These are phyloP conservation scores for Actenoides hombroni DNA, from an alignment of 2,113 vertebrate genomes.

Conservation along the genomic window DNA sequence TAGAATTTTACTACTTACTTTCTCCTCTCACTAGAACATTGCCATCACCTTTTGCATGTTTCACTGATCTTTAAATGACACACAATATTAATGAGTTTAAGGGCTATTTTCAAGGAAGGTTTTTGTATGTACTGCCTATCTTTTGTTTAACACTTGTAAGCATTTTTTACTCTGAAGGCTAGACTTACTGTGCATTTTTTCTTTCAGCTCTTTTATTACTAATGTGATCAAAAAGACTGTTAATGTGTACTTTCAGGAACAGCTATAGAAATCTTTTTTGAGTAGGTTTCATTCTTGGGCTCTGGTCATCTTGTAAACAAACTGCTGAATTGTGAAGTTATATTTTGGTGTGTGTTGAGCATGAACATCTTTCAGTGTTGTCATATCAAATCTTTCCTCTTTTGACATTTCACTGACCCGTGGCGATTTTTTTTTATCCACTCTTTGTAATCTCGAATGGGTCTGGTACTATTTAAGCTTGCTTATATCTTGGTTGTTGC, in stretches of 20 bases:
- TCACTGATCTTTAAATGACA: neutral
- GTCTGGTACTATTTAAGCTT: neutral
- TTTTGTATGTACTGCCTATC: neutral
- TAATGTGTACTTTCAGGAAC: neutral
- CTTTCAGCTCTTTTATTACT: neutral
- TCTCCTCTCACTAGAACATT: neutral
- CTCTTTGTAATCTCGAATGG: neutral
- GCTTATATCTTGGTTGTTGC: neutral
- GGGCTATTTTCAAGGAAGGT: constrained; percentile 20
- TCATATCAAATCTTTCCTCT: neutral
- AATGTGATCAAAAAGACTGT: neutral
- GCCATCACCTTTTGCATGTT: neutral
- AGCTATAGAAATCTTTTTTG: neutral
- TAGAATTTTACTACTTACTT: neutral
- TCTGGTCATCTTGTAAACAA: neutral
- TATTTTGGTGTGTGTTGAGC: neutral
- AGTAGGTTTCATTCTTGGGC: neutral
- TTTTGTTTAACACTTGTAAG: neutral
- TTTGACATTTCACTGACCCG: neutral
- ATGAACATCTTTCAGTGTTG: neutral
- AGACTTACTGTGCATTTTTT: neutral
- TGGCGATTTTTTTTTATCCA: neutral
- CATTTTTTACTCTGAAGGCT: neutral
- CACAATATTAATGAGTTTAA: neutral
- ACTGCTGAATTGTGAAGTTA: neutral